These are phyloP conservation scores for Herminia tarsipennalis DNA, from an alignment of 2,888 invertebrate species.

Conservation along the genomic window DNA sequence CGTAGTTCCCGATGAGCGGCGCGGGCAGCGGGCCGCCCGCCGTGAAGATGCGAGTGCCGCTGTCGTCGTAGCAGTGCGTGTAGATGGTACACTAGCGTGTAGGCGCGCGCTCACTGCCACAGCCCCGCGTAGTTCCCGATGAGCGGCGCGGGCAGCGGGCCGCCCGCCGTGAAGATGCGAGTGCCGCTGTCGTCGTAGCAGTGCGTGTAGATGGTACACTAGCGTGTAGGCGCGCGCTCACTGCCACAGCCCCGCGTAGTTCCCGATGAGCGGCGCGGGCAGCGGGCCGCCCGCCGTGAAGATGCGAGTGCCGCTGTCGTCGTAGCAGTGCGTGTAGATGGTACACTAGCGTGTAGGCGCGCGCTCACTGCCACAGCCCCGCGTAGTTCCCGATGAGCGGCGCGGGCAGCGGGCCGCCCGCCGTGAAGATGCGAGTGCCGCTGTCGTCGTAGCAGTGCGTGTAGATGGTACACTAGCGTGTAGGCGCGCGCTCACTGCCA, in stretches of 20 bases:
- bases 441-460: slow-evolving; percentile 97
- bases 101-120: slow-evolving; percentile 89
- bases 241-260: slow-evolving; percentile 98
- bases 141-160: slow-evolving; percentile 95
- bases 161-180: slow-evolving; percentile 96
- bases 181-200: slow-evolving; percentile 97
- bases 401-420: slow-evolving; percentile 97
- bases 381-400: slow-evolving; percentile 97
- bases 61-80: slow-evolving; percentile 97
- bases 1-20: slow-evolving; percentile 96
- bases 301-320: slow-evolving; percentile 94
- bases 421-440: slow-evolving; percentile 96
- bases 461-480: no score
- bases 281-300: slow-evolving; percentile 98
- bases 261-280: slow-evolving; percentile 95
- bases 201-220: no score
- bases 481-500: slow-evolving; percentile 90
- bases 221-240: slow-evolving; percentile 57
- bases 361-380: slow-evolving; percentile 93
- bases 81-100: no score
- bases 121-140: slow-evolving; percentile 98
- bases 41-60: slow-evolving; percentile 96
- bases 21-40: slow-evolving; percentile 98
- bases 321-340: slow-evolving; percentile 98
- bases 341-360: not conserved